Base-by-base conservation (phyloP, 2,113 vertebrate species). In the Raja brachyura region DNA sequence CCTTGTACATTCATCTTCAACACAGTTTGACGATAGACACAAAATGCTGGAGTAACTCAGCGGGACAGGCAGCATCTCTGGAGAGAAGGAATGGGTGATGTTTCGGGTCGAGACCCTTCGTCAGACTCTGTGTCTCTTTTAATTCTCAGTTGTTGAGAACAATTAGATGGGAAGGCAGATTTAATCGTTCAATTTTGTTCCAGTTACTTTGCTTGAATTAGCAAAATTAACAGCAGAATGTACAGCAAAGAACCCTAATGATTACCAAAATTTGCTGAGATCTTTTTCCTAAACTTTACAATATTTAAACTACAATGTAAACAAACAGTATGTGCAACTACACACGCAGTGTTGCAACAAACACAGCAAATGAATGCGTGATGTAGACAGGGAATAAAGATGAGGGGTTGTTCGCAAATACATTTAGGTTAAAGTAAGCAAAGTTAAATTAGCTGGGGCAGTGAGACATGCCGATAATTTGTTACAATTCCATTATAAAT, bases 291-390 rank as follows among this genome's bases (percentile, higher is more conserved):
- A n/a, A 83, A 56, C 10, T 16, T 63, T 66, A 39, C 18, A 88
- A 86, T 66, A 63, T n/a, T 88, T 88, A 63, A 88, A 88, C n/a
- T 28, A 59, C 31, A 63, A 88, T 59, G 81, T 13, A 85, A 85
- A 13, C 54, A n/a, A 56, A 28, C 28, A 25, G 81, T 59, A 28
- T 13, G 6, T 9, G 25, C 9, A 85, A 85, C 83, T 63, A 56
- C 13, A 66, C n/a, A 18, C 18, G 28, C 31, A 28, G 59, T 31
- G 4, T 31, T 88, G 56, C 22, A 83, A 83, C 39, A 61, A 59
- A 85, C 54, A 28, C 56, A 59, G 48, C 4, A 59, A 22, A 18
- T 88, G 20, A 88, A 5, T n/a, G 14, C 11, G 18, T 66, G 59
- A 1, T 31, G 13, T 18, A 16, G 9, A 63, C 83, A 63, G n/a